These are phyloP conservation scores for Gymnopithys bicolor DNA, from an alignment of 2,797 vertebrate genomes.

Conservation along the genomic window DNA sequence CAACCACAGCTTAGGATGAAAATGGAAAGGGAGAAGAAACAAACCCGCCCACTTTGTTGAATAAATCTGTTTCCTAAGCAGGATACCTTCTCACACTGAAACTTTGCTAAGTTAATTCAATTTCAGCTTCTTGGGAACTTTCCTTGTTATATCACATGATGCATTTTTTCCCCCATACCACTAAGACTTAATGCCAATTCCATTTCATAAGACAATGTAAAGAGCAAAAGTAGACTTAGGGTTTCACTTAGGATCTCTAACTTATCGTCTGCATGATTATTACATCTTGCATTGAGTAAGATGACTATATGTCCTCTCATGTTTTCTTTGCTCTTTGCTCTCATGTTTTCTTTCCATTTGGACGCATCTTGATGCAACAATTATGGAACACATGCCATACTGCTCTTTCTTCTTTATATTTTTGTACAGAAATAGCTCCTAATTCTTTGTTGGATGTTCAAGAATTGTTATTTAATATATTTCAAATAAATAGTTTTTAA, in stretches of 20 bases:
- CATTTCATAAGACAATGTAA: background rate
- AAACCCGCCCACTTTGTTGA: background rate
- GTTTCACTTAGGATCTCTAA: background rate
- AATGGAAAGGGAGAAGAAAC: constrained; percentile 26
- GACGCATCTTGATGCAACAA: background rate
- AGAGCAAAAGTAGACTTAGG: background rate
- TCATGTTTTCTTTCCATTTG: background rate
- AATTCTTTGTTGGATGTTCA: background rate
- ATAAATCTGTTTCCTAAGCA: background rate
- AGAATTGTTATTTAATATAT: background rate
- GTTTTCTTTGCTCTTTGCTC: background rate
- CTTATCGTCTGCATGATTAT: background rate
- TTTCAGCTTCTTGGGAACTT: background rate
- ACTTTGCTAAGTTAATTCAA: background rate
- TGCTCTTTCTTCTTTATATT: background rate
- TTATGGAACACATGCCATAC: background rate
- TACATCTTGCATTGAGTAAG: background rate
- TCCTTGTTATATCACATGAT: background rate
- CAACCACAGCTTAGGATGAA: background rate
- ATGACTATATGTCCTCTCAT: background rate
- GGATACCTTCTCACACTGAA: background rate
- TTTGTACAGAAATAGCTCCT: background rate
- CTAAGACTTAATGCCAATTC: background rate
- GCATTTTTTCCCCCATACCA: background rate
- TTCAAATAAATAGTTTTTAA: background rate